Evolutionary conservation across 2,888 invertebrate genomes (phyloP), one percentile per base, ranked within the genome.

Genomic region (Tetragonula carbonaria): DNA sequence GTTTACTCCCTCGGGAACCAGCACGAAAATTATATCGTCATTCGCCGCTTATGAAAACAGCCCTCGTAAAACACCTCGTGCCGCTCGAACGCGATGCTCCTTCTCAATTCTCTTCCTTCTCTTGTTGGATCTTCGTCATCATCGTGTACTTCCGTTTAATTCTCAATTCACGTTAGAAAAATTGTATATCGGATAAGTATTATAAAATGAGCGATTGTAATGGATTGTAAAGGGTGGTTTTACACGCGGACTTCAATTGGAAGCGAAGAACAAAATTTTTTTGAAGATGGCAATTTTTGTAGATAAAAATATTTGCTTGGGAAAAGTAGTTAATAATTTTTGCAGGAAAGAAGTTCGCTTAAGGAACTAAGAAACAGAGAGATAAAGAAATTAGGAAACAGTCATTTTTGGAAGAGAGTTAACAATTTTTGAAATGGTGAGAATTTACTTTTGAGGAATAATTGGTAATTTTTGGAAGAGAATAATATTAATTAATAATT

Each of bases 21-120:
- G 82, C 86, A 81, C 85, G 86, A 90, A 84, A 90, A 91, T 91
- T 91, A 90, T 90, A 90, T 88, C 87, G 84, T 38, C 65, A 53
- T 55, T 55, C 45, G 65, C 86, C 84, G 90, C 89, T 91, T 91
- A 88, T 90, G 91, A 88, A 91, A 91, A 91, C 89, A 90, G 85
- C 86, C 83, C 86, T 3, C 86, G 75, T 77, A 71, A 59, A 78
- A 62, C 38, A 72, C 11, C 45, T 38, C 74, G 33, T 53, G 65
- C 33, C 51, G 51, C 13, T 51, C 21, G n/a, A 57, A 21, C 11
- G 21, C 13, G 57, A 6, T n/a, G 51, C 23, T 33, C n/a, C n/a
- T 68, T 21, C 21, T 38, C 57, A 16, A 59, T 18, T 11, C 13
- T 23, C 62, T 21, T 28, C 18, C 28, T 28, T 28, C 57, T 21